Evolutionary conservation across 37 sponge, comb jelly and placozoan genomes (phyloP), one percentile per base, ranked within the genome.

Genomic region (Diacarnus erythraeanus): DNA sequence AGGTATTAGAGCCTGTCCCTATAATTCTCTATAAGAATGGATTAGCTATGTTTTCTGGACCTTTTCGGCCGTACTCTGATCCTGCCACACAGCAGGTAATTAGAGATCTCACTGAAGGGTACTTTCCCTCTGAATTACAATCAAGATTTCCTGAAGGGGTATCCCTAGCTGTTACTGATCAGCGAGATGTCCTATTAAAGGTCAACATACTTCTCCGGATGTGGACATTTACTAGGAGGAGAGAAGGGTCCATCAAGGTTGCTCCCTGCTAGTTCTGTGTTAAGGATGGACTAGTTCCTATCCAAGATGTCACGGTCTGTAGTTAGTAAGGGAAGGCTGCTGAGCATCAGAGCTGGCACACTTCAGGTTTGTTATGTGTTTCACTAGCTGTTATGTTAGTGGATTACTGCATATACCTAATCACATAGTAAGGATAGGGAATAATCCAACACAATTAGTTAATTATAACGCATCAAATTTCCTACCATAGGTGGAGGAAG

Each of bases 11-110:
- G 35, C 71, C 93, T 20, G 71, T 97, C 42, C 93, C 95, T 27
- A 83, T 97, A 6, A 90, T 93, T 18, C 84, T 97, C 31, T 97
- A 97, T 78, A 38, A 69, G 56, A 97, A 97, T 77, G 98, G 98
- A 17, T 25, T 95, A 18, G 75, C 84, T 38, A 68, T 97, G 89
- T 94, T 86, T 74, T 58, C 72, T 30, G 98, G 98, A 1, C 98
- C 98, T 6, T 97, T 97, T 83, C 64, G 98, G 35, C 86, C 95
- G n/a, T 94, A 79, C 80, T 71, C 90, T 38, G 93, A 97, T 25
- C 98, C 95, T 36, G 27, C 30, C 38, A 86, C 95, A 29, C 75
- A 83, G 60, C 88, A 89, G 51, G 87, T 80, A 18, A 43, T 94
- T 20, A 77, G 41, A 36, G 98, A 97, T 47, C 70, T 97, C 1